These are phyloP conservation scores for Regulus satrapa DNA, from an alignment of 2,113 vertebrate species.

Conservation along the genomic window DNA sequence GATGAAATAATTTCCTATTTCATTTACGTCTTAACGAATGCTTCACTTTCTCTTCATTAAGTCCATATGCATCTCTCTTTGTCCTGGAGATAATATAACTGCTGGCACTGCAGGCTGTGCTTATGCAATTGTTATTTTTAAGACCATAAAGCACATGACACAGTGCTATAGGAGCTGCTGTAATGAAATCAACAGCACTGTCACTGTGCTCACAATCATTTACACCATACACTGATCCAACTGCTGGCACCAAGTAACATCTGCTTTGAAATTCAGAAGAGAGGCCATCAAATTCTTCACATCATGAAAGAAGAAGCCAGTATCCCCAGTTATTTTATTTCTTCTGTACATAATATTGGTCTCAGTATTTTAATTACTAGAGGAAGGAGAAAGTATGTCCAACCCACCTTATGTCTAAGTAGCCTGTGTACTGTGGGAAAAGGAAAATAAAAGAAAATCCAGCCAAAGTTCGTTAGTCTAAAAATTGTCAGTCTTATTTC, in stretches of 20 bases:
- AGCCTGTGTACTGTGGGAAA: neutral
- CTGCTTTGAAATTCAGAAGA: neutral
- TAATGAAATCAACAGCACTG: neutral
- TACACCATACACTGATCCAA: neutral
- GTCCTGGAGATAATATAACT: neutral
- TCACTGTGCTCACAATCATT: fast-evolving
- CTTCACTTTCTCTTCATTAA: conserved; percentile 6
- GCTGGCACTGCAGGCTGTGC: neutral
- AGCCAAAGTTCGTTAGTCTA: neutral
- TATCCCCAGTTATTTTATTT: neutral
- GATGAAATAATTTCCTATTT: conserved; percentile 20
- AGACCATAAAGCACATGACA: neutral
- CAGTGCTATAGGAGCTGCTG: neutral
- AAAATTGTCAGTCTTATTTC: neutral
- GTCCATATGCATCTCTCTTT: neutral
- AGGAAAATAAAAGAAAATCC: neutral
- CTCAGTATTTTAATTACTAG: neutral
- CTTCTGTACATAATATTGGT: neutral
- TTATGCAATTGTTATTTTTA: neutral
- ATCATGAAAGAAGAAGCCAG: neutral
- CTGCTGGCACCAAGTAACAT: neutral
- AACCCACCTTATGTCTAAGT: fast-evolving
- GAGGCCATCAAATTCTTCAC: neutral
- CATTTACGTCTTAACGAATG: neutral
- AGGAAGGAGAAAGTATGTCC: neutral